Base-by-base conservation (phyloP, 2,113 vertebrate species). In the Nicator chloris region DNA sequence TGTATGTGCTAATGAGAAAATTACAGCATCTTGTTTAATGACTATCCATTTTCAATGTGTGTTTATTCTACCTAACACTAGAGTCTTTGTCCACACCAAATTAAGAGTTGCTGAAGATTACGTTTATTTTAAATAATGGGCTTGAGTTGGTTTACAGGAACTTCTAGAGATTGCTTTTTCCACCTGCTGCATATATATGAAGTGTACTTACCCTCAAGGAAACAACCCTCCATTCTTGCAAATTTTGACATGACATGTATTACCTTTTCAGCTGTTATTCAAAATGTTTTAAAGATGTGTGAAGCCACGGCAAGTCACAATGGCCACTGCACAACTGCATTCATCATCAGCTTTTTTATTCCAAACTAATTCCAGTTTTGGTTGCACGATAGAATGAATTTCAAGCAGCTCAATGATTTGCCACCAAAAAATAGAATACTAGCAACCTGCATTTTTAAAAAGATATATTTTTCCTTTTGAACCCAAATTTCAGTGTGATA, bases 241-340 rank as follows among this genome's bases (percentile, higher is more conserved):
- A 57, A 45, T 84, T 53, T 84, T 77, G 35, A 60, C 53, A 40
- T 23, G 42, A 9, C 18, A 30, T 7, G 0, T 51, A 49, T 68
- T 85, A 82, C 11, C 11, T 70, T 75, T 75, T 68, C 49, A 84
- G 20, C 47, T 79, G 11, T 24, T 91, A 51, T 51, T 93, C 31
- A 59, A 61, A 75, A 64, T 11, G 19, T 35, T 81, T 75, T 5
- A 66, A 50, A 78, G 53, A 56, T 0, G 0, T 28, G 23, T 60
- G 72, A 75, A 70, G 8, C 15, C 39, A 40, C 26, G 26, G 10
- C 19, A 73, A 27, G 10, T 33, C 64, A n/a, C 28, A 59, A 37
- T 23, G 35, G n/a, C 45, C 10, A 61, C 8, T 21, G 17, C 11
- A 30, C 6, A 42, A n/a, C 33, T 1, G 1, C 3, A 22, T 14